Evolutionary conservation across 2,797 vertebrate genomes (phyloP), one percentile per base, ranked within the genome.

Genomic region (Otolemur crassicaudatus): DNA sequence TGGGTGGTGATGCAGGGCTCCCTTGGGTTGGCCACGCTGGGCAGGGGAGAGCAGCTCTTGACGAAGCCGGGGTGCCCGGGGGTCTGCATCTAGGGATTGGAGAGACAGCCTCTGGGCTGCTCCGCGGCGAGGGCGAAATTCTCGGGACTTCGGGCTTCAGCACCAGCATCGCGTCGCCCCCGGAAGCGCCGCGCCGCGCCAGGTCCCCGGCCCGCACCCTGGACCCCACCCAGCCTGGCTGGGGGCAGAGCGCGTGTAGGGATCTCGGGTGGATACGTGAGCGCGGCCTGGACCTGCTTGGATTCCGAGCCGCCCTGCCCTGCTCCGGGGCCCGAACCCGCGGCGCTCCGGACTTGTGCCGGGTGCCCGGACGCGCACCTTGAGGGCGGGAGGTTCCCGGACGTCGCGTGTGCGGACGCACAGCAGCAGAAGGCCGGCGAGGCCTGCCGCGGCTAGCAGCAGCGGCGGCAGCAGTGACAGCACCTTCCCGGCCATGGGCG

Each of bases 341-440:
- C 72, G 3, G 40, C 87, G 37, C 69, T 80, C 49, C 19, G 29
- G 11, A 43, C 58, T 1, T 20, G 69, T 6, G 80, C 75, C 37
- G 20, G 75, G 31, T 1, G 88, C 60, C 49, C 17, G 40, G 25
- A 80, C 75, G 10, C 85, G 99, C 98, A 99, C 99, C 99, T 99
- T 99, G 97, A 99, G 98, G 84, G 97, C 97, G 1, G 99, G 99
- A 1, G 98, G 97, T 37, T 98, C 98, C 85, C 70, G 98, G 46
- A 99, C 81, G 97, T 99, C 98, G 70, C 98, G 96, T 12, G 98
- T 98, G 82, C 98, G 98, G 61, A 99, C 67, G 4, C 99, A 99
- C 60, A 99, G 99, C 16, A 99, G 98, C 86, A 99, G 98, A 96
- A 99, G 98, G 8, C 99, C 99, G 11, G 98, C 95, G 5, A 99